Percentiles rank a stretch among this genome's conserved stretches.
Conservation (phyloP, 2,888 invertebrate species). For the Folsomia manolachei region DNA sequence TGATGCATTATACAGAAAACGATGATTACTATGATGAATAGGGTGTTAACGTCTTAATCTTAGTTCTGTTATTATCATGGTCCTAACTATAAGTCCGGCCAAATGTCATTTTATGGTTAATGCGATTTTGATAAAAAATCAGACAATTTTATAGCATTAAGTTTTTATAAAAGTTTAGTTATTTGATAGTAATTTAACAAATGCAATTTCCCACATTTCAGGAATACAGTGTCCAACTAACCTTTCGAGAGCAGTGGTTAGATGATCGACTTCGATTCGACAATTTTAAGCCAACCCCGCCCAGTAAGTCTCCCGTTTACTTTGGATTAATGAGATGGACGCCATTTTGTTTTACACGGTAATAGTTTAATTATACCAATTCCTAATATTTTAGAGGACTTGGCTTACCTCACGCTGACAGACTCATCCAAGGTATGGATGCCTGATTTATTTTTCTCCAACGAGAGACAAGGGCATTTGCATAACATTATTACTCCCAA, state of each 20-base stretch:
- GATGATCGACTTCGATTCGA: slow-evolving; percentile 71
- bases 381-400: slow-evolving; percentile 63
- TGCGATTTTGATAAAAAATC: no score
- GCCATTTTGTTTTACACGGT: neutral
- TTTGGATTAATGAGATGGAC: neutral
- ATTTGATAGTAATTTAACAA: no score
- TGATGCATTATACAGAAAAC: no score
- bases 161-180: no score
- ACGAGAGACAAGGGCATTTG: slow-evolving; percentile 95
- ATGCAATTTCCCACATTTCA: slow-evolving; percentile 56
- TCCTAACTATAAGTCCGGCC: no score
- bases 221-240: slow-evolving; percentile 96
- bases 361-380: neutral
- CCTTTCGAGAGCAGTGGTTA: slow-evolving; percentile 94
- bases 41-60: no score
- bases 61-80: no score
- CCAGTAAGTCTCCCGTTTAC: neutral
- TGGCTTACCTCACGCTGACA: slow-evolving; percentile 86
- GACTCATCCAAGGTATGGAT: slow-evolving; percentile 80
- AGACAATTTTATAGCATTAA: no score
- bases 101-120: no score
- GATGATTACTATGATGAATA: no score
- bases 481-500: slow-evolving; percentile 98
- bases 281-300: neutral
- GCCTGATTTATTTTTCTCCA: slow-evolving; percentile 96